Conservation (phyloP, 2,888 invertebrate genomes). For the Drosophila rellima region DNA sequence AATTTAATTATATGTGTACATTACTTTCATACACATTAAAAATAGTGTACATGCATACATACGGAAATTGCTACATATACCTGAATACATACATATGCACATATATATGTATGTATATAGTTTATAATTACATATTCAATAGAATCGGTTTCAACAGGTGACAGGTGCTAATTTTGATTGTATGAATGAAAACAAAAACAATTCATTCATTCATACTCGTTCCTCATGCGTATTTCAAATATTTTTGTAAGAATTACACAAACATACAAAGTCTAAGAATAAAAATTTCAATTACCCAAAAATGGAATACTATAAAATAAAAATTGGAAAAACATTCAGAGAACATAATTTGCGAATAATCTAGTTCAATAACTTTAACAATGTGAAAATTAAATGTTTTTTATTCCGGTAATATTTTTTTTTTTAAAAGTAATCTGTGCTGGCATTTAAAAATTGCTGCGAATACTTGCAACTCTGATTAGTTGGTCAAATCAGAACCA, state of each 20-base stretch:
- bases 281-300: neutral
- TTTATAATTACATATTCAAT: neutral
- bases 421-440: no score
- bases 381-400: neutral
- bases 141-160: neutral
- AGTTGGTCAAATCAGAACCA: no score
- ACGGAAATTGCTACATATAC: no score
- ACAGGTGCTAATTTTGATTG: neutral
- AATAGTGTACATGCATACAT: neutral
- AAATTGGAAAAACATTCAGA: neutral
- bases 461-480: no score
- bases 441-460: no score
- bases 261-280: neutral
- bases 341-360: neutral
- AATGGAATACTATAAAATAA: neutral
- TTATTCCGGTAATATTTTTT: no score
- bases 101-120: no score
- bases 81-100: no score
- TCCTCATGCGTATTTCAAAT: neutral
- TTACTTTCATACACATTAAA: neutral
- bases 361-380: neutral
- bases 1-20: no score
- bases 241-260: neutral
- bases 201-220: conserved; percentile 2
- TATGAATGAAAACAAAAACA: neutral